These are phyloP conservation scores for Nylanderia fulva DNA, from an alignment of 1,140 invertebrate genomes.

Conservation along the genomic window DNA sequence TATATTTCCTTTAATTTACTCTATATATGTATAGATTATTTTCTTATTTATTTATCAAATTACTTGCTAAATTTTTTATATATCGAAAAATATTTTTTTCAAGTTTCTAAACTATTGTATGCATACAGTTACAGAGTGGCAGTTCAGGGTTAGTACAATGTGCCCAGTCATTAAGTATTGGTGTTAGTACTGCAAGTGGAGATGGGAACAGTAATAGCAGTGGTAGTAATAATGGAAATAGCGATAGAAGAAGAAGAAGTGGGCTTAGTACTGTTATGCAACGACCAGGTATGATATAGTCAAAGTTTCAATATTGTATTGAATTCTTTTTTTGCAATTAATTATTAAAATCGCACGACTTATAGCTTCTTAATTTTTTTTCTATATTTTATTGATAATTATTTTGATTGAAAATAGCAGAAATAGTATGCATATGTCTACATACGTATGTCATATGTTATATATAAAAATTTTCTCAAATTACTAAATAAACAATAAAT, in stretches of 20 bases:
- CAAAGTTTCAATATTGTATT: slow-evolving; percentile 42
- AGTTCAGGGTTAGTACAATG: slow-evolving; percentile 86
- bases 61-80: neutral
- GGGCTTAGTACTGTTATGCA: slow-evolving; percentile 94
- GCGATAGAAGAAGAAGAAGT: slow-evolving; percentile 90
- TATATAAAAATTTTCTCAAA: too few relatives aligned
- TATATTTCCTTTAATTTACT: too few relatives aligned
- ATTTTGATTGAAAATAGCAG: neutral
- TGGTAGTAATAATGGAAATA: slow-evolving; percentile 81
- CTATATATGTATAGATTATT: neutral
- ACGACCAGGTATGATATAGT: slow-evolving; percentile 90
- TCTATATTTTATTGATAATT: neutral
- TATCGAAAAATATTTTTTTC: neutral
- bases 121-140: slow-evolving; percentile 80
- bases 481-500: too few relatives aligned
- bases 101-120: neutral
- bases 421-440: too few relatives aligned
- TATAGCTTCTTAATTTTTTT: slow-evolving; percentile 38
- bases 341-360: slow-evolving; percentile 7
- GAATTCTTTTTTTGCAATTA: slow-evolving; percentile 10
- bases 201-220: slow-evolving; percentile 83
- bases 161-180: slow-evolving; percentile 83
- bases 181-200: slow-evolving; percentile 80
- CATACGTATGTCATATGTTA: too few relatives aligned
- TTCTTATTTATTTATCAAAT: neutral